Conservation (phyloP, 2,888 invertebrate species). For the Nowickia ferox region DNA sequence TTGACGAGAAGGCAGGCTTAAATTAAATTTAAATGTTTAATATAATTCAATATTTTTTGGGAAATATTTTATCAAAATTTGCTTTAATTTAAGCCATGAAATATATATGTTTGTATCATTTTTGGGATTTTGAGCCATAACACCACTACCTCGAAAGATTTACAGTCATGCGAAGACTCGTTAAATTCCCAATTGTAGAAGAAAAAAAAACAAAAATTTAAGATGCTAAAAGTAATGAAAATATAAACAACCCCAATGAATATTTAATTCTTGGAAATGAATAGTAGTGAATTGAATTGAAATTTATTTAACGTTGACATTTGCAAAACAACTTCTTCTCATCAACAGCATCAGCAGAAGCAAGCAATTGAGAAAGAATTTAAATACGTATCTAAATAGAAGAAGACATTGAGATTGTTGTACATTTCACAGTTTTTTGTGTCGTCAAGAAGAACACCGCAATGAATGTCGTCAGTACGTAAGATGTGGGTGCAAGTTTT, state of each 20-base stretch:
- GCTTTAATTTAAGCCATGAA: constrained; percentile 8
- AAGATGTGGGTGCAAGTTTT: not conserved
- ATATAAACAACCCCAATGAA: not conserved
- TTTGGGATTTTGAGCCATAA: too few species aligned
- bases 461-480: not conserved
- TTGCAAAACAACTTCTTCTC: constrained; percentile 11
- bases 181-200: not conserved
- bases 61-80: not conserved
- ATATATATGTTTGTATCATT: constrained; percentile 6
- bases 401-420: constrained; percentile 43
- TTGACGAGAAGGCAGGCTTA: too few species aligned
- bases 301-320: constrained; percentile 48
- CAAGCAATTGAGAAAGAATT: constrained; percentile 6
- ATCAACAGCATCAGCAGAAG: not conserved
- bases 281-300: constrained; percentile 27
- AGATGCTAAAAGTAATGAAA: not conserved
- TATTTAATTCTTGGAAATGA: constrained; percentile 15
- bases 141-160: not conserved
- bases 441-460: not conserved
- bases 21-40: not conserved
- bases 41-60: not conserved
- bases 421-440: constrained; percentile 57
- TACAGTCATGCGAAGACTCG: not conserved
- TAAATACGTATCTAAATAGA: not conserved
- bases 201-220: not conserved